These are phyloP conservation scores for Halocynthia aurantium DNA, from an alignment of 23 tunicate genomes.

Conservation along the genomic window DNA sequence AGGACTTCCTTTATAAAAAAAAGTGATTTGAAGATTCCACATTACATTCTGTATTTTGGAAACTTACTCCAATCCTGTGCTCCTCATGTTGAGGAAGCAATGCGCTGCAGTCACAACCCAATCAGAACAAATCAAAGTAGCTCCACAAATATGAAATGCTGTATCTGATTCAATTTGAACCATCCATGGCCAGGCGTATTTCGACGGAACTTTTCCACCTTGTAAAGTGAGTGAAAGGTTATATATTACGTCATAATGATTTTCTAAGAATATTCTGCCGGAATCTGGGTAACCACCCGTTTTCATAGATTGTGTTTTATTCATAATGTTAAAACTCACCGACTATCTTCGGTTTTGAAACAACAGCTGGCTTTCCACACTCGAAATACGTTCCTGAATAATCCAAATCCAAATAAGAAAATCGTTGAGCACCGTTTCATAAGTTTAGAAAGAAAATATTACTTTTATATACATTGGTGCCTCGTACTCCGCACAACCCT, in stretches of 20 bases:
- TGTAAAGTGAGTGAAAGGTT: too few relatives aligned
- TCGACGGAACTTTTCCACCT: constrained; percentile 62
- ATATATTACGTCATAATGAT: too few relatives aligned
- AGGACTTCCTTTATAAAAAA: too few relatives aligned
- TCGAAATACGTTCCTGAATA: constrained; percentile 5
- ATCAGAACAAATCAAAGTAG: constrained; percentile 71
- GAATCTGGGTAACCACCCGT: too few relatives aligned
- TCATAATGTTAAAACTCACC: constrained; percentile 15
- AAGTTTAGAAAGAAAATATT: too few relatives aligned
- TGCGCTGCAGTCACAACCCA: constrained; percentile 99
- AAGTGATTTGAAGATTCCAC: too few relatives aligned
- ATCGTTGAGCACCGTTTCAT: too few relatives aligned
- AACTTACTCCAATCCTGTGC: constrained; percentile 46
- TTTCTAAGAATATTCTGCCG: too few relatives aligned
- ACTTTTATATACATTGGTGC: too few relatives aligned
- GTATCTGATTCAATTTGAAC: constrained; percentile 60
- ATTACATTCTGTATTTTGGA: not conserved
- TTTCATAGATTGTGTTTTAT: too few relatives aligned
- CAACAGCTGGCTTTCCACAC: constrained; percentile 38
- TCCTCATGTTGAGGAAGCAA: constrained; percentile 65
- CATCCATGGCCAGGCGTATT: constrained; percentile 92
- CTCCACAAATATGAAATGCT: constrained; percentile 66
- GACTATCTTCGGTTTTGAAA: constrained; percentile 22
- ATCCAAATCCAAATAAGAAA: not conserved
- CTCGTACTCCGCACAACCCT: too few relatives aligned